These are phyloP conservation scores for Ochropleura plecta DNA, from an alignment of 2,888 invertebrate species.

Conservation along the genomic window DNA sequence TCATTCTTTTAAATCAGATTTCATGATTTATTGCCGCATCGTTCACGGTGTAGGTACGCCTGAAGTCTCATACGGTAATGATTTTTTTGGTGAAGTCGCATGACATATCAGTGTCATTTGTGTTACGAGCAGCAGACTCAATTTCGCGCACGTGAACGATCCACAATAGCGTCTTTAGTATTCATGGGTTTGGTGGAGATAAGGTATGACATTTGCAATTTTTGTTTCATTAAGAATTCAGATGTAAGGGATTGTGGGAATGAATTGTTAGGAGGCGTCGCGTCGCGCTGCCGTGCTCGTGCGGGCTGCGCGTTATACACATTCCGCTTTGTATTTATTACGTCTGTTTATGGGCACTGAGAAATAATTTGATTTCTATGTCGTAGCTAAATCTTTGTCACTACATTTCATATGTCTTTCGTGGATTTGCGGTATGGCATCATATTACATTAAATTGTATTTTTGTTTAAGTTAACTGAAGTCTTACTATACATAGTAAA, in stretches of 20 bases:
- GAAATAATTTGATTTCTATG: slow-evolving; percentile 44
- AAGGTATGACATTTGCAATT: slow-evolving; percentile 88
- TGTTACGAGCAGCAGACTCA: slow-evolving; percentile 82
- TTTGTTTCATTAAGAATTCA: slow-evolving; percentile 90
- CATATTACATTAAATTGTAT: neutral
- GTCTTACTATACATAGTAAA: neutral
- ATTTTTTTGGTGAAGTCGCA: slow-evolving; percentile 72
- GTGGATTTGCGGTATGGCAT: neutral
- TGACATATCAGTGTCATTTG: slow-evolving; percentile 85
- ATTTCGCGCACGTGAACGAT: slow-evolving; percentile 85
- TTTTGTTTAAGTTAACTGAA: neutral
- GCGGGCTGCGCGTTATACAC: slow-evolving; percentile 45
- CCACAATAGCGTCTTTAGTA: slow-evolving; percentile 89
- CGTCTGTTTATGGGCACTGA: slow-evolving; percentile 18
- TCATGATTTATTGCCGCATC: slow-evolving; percentile 83
- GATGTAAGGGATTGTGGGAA: slow-evolving; percentile 86
- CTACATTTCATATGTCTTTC: neutral
- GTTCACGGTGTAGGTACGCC: slow-evolving; percentile 60
- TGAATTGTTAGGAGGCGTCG: slow-evolving; percentile 76
- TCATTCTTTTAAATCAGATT: slow-evolving; percentile 89
- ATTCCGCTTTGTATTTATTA: slow-evolving; percentile 51
- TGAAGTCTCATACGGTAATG: slow-evolving; percentile 52
- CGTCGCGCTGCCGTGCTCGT: slow-evolving; percentile 55
- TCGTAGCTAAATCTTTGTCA: slow-evolving; percentile 20
- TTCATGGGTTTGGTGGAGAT: slow-evolving; percentile 87